Percentiles rank a stretch among this genome's conserved stretches.
These are phyloP conservation scores for Corythoichthys haematopterus DNA, from an alignment of 2,113 vertebrate species.

Conservation along the genomic window DNA sequence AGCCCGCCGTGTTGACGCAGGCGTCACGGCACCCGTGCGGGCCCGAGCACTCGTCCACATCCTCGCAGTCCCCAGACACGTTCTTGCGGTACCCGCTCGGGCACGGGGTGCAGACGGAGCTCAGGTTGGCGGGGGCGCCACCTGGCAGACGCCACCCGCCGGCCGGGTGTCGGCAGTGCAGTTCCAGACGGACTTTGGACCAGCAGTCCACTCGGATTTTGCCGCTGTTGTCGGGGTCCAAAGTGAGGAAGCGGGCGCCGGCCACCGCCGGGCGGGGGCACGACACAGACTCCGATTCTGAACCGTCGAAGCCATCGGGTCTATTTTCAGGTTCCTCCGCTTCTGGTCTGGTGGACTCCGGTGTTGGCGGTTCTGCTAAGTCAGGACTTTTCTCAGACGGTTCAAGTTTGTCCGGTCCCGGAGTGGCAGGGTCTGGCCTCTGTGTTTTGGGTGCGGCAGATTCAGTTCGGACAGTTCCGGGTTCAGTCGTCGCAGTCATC, in stretches of 20 bases:
- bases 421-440: background rate
- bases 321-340: background rate
- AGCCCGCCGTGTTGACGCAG: slow-evolving; percentile 57
- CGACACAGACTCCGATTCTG: background rate
- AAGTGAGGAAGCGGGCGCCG: background rate
- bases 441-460: background rate
- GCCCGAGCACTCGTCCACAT: slow-evolving; percentile 49
- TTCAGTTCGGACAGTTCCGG: background rate
- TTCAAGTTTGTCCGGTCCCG: background rate
- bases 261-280: slow-evolving; percentile 4
- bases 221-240: background rate
- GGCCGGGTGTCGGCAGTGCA: slow-evolving; percentile 36
- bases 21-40: slow-evolving; percentile 14
- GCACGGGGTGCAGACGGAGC: slow-evolving; percentile 47
- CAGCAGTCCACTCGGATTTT: slow-evolving; percentile 47
- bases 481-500: background rate
- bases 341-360: background rate
- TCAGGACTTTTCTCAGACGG: background rate
- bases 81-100: slow-evolving; percentile 25
- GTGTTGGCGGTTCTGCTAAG: background rate
- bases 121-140: slow-evolving; percentile 15
- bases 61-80: slow-evolving; percentile 34
- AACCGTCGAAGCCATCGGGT: background rate
- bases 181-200: slow-evolving; percentile 9
- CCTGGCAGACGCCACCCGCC: slow-evolving; percentile 35